These are phyloP conservation scores for Spilarctia lutea DNA, from an alignment of 2,888 invertebrate genomes.

Conservation along the genomic window DNA sequence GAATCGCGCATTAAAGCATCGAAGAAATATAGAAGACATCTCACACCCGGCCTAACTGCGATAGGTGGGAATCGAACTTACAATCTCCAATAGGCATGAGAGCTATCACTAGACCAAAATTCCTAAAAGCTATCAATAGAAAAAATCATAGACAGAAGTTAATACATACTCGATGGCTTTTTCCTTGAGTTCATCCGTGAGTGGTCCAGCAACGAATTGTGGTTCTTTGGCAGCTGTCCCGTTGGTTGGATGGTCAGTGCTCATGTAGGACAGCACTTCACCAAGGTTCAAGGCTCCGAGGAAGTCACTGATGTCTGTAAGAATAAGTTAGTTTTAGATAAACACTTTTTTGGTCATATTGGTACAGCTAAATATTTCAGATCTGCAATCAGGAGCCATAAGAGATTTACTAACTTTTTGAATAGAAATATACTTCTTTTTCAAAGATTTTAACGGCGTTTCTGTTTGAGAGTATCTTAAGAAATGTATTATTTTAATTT, in stretches of 20 bases:
- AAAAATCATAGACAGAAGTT: neutral
- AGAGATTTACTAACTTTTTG: too few species aligned
- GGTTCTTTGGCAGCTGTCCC: constrained; percentile 51
- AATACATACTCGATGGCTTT: constrained; percentile 90
- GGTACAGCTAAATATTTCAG: neutral
- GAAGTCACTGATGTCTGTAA: constrained; percentile 91
- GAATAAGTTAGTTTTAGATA: neutral
- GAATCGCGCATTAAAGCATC: too few species aligned
- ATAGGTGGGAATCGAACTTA: too few species aligned
- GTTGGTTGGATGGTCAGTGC: constrained; percentile 56
- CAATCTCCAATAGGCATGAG: too few species aligned
- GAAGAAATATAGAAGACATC: too few species aligned
- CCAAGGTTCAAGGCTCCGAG: constrained; percentile 90
- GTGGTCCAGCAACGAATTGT: constrained; percentile 81
- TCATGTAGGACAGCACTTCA: constrained; percentile 89
- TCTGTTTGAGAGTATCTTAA: neutral
- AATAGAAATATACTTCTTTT: too few species aligned
- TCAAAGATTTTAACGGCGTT: too few species aligned
- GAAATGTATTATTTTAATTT: neutral
- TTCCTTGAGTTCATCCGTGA: constrained; percentile 88
- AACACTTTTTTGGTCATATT: neutral
- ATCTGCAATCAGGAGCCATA: neutral
- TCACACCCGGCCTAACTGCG: too few species aligned
- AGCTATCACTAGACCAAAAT: too few species aligned
- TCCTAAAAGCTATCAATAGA: fast-evolving